phyloP scores from a whole-genome alignment of 2,113 vertebrate species.

The Gnathonemus echidnorhynchus region DNA sequence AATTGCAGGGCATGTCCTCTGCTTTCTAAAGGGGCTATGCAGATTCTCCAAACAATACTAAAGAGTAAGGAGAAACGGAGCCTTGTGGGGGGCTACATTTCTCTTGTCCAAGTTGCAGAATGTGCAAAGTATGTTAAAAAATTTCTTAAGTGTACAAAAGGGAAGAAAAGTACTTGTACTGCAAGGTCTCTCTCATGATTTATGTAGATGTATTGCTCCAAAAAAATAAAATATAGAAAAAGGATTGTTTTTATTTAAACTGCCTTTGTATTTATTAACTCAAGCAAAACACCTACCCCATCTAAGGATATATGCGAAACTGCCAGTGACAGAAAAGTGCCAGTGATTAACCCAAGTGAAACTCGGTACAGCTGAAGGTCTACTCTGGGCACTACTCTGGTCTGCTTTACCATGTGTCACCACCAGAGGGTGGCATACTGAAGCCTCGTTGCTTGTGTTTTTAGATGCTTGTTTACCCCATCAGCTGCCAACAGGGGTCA shows the following conservation, averaged over 20 bases:
- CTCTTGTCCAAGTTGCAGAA: constrained; percentile 47
- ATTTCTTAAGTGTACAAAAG: constrained; percentile 38
- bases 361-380: background rate
- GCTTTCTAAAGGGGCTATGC: constrained; percentile 16
- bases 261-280: constrained; percentile 10
- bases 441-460: background rate
- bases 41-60: constrained; percentile 1
- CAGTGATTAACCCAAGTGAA: background rate
- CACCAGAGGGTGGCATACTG: background rate
- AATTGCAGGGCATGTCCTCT: constrained; percentile 15
- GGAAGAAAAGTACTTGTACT: constrained; percentile 45
- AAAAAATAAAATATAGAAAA: constrained; percentile 44
- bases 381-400: background rate
- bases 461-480: background rate
- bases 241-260: constrained; percentile 33
- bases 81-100: constrained; percentile 32
- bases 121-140: constrained; percentile 30
- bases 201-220: constrained; percentile 59
- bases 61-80: constrained; percentile 22
- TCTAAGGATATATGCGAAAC: background rate
- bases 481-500: background rate
- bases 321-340: background rate
- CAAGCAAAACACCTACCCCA: background rate
- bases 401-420: background rate
- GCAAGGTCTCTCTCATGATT: constrained; percentile 51